Percentiles rank a stretch among this genome's conserved stretches.
Evolutionary conservation across 2,797 vertebrate species (phyloP).

Genomic region (Botia kubotai): DNA sequence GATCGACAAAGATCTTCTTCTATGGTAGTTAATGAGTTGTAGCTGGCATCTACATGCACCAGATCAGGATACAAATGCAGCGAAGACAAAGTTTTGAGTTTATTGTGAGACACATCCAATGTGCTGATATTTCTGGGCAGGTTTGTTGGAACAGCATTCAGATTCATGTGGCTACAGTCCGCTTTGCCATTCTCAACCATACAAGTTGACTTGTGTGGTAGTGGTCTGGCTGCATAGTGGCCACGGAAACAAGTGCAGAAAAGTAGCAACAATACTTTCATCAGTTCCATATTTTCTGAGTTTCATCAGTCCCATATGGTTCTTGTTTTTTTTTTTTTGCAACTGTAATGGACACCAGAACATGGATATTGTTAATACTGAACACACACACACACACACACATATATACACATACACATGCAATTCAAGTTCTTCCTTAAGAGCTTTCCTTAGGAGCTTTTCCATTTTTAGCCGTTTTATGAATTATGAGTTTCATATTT

Average conservation of each 20-base stretch:
- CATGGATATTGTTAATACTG: not conserved
- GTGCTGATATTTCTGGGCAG: slow-evolving; percentile 84
- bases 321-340: not conserved
- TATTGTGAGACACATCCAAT: slow-evolving; percentile 92
- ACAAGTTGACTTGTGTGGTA: slow-evolving; percentile 71
- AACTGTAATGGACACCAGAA: not conserved
- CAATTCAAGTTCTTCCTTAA: too few relatives aligned
- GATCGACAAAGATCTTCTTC: slow-evolving; percentile 78
- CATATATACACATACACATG: too few relatives aligned
- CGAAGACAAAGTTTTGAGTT: slow-evolving; percentile 73
- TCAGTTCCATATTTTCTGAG: slow-evolving; percentile 20
- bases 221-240: not conserved
- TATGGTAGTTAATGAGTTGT: slow-evolving; percentile 84
- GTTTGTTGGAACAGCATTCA: slow-evolving; percentile 81
- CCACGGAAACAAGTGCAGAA: slow-evolving; percentile 18
- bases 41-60: slow-evolving; percentile 77
- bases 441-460: too few relatives aligned
- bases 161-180: slow-evolving; percentile 89
- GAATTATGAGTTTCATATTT: too few relatives aligned
- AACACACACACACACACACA: too few relatives aligned
- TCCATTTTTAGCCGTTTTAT: too few relatives aligned
- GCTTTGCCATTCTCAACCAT: slow-evolving; percentile 71
- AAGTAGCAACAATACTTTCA: slow-evolving; percentile 19
- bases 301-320: not conserved
- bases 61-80: slow-evolving; percentile 81